Evolutionary conservation across 2,888 invertebrate species (phyloP).

Genomic region (Orchestes rusci): DNA sequence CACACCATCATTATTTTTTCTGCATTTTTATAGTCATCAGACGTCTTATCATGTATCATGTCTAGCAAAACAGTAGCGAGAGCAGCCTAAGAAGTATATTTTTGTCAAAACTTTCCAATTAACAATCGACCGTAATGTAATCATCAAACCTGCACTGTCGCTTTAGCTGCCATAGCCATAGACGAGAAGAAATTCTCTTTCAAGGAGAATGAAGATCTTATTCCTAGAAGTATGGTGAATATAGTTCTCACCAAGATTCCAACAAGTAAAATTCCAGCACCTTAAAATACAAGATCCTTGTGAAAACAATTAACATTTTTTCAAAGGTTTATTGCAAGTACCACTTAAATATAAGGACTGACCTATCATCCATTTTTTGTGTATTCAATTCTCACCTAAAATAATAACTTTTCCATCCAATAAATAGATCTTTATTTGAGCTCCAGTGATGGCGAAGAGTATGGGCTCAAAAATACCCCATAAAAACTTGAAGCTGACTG

Average conservation of each 20-base stretch:
- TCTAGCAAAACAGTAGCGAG: conserved; percentile 12
- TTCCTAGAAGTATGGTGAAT: conserved; percentile 9
- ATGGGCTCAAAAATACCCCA: conserved; percentile 15
- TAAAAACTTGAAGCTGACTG: conserved; percentile 9
- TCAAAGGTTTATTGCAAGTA: no score
- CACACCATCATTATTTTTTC: conserved; percentile 16
- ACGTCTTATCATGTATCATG: conserved; percentile 7
- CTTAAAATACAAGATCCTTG: conserved; percentile 8
- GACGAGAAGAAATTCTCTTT: conserved; percentile 14
- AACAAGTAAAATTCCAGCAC: conserved; percentile 7
- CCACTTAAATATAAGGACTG: no score
- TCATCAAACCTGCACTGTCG: conserved; percentile 12
- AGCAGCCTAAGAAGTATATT: conserved; percentile 16
- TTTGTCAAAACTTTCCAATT: no score
- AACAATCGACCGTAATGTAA: no score
- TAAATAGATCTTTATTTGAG: conserved; percentile 11
- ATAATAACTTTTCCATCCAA: conserved; percentile 10
- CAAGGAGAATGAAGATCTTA: conserved; percentile 10
- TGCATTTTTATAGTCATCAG: conserved; percentile 8
- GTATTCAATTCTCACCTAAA: no score
- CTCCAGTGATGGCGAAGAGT: conserved; percentile 14
- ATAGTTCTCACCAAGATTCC: conserved; percentile 8
- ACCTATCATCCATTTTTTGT: no score
- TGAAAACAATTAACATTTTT: no score
- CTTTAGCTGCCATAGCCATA: conserved; percentile 12